phyloP scores from a whole-genome alignment of 2,113 vertebrate genomes.

The Notechis scutatus region DNA sequence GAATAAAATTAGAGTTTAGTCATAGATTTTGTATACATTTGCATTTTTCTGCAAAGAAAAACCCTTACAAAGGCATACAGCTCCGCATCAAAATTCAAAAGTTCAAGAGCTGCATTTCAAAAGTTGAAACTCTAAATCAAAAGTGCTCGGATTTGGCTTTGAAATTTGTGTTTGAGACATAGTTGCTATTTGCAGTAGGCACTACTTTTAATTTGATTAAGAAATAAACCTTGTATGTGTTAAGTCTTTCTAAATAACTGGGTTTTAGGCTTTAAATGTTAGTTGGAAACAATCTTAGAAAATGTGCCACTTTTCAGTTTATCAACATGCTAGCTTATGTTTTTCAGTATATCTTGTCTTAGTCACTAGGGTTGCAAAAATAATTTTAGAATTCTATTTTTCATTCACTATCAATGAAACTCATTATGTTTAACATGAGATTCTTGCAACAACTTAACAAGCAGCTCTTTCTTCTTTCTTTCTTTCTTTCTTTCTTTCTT shows the following conservation, averaged over 20 bases:
- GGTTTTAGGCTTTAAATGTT: constrained; percentile 36
- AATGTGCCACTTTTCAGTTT: constrained; percentile 48
- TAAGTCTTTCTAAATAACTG: neutral
- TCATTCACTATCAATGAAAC: constrained; percentile 68
- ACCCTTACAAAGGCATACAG: neutral
- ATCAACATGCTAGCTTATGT: constrained; percentile 50
- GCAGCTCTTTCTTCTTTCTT: constrained; percentile 46
- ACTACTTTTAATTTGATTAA: neutral
- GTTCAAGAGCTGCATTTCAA: neutral
- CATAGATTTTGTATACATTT: neutral
- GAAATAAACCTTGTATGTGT: neutral
- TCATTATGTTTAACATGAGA: constrained; percentile 77
- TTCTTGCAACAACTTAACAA: constrained; percentile 73
- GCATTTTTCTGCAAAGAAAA: neutral
- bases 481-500: constrained; percentile 28
- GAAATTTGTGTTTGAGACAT: neutral
- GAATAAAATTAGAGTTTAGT: neutral
- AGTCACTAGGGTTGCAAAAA: constrained; percentile 63
- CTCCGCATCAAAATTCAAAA: neutral
- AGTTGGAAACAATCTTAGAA: constrained; percentile 2
- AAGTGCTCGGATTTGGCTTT: neutral
- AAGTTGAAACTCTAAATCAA: neutral
- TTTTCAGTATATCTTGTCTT: constrained; percentile 57
- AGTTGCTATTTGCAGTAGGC: neutral
- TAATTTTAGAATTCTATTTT: constrained; percentile 72